Base-by-base conservation (phyloP, 2,797 vertebrate genomes). In the Phylloscopus collybita region DNA sequence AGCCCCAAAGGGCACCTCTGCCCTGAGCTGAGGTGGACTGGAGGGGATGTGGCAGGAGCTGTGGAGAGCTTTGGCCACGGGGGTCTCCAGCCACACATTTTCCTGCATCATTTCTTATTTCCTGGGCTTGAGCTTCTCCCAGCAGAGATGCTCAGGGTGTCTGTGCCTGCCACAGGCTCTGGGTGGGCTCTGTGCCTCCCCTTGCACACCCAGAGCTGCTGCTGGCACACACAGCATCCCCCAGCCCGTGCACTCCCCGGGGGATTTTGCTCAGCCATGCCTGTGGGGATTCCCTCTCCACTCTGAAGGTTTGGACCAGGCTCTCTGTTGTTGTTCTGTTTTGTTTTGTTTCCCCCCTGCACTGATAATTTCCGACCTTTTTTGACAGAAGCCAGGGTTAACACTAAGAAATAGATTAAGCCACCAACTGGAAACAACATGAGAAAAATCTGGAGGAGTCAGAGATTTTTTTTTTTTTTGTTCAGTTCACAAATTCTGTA, bases 1-100 rank as follows among this genome's bases (percentile, higher is more conserved):
- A 85, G 17, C 19, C 42, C 70, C 40, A 22, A 8, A 56, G 64
- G 56, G 34, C 45, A 15, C 9, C n/a, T 69, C 25, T 87, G 69
- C 54, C 54, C 30, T 0, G 9, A 26, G 42, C 3, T 8, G 0
- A 47, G 38, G n/a, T 12, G 65, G 76, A 7, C 25, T 1, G 1
- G 32, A 67, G 40, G 59, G 57, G 22, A 70, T 16, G 29, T 13
- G 13, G 62, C 54, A 66, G 42, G 49, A 47, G 18, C 4, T 40
- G 57, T 16, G 53, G 30, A 13, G 51, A 66, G 45, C 44, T 49
- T 29, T 4, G 19, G 10, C 81, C 8, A 5, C 11, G 18, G 34
- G 70, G 72, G 16, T 7, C 5, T 69, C 3, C 5, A 50, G 25
- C 45, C 78, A 34, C 65, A 32, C 2, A 0, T 54, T 93, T 70